Percentiles rank a stretch among this genome's conserved stretches.
phyloP scores from a whole-genome alignment of 2,113 vertebrate species.

The Odocoileus virginianus region DNA sequence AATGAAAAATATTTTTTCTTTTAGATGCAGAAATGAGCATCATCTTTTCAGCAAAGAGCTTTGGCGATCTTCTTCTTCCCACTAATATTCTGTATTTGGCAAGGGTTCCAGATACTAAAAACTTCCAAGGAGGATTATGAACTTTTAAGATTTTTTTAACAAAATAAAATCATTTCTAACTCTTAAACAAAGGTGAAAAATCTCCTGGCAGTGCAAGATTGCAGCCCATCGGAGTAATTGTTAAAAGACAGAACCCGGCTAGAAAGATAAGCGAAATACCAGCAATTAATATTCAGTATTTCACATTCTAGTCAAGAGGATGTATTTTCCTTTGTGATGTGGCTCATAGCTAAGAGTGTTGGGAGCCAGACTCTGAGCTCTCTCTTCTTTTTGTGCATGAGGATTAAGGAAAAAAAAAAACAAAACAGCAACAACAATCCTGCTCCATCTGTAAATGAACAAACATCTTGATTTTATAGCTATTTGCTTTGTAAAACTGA shows the following conservation, averaged over 20 bases:
- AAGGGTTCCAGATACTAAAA: constrained; percentile 45
- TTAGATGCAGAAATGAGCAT: neutral
- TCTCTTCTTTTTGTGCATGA: constrained; percentile 49
- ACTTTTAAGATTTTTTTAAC: constrained; percentile 28
- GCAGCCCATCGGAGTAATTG: constrained; percentile 39
- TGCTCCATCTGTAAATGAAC: constrained; percentile 81
- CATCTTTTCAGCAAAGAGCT: constrained; percentile 3
- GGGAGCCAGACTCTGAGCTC: neutral
- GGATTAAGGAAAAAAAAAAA: constrained; percentile 44
- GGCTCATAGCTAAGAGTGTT: constrained; percentile 15
- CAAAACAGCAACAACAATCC: constrained; percentile 13
- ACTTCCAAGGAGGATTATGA: constrained; percentile 39
- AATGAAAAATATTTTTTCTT: constrained; percentile 41
- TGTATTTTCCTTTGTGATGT: constrained; percentile 60
- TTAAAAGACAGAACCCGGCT: constrained; percentile 51
- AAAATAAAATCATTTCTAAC: constrained; percentile 47
- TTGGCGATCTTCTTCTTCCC: neutral
- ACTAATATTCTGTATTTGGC: neutral
- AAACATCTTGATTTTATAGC: constrained; percentile 81
- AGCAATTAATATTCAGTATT: constrained; percentile 66
- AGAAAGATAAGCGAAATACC: constrained; percentile 52
- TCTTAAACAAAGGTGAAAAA: constrained; percentile 56
- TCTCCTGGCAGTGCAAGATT: neutral
- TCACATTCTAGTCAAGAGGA: constrained; percentile 50
- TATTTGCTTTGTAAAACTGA: constrained; percentile 77